Evolutionary conservation across 2,797 vertebrate genomes (phyloP).

Genomic region (Glossophaga mutica): DNA sequence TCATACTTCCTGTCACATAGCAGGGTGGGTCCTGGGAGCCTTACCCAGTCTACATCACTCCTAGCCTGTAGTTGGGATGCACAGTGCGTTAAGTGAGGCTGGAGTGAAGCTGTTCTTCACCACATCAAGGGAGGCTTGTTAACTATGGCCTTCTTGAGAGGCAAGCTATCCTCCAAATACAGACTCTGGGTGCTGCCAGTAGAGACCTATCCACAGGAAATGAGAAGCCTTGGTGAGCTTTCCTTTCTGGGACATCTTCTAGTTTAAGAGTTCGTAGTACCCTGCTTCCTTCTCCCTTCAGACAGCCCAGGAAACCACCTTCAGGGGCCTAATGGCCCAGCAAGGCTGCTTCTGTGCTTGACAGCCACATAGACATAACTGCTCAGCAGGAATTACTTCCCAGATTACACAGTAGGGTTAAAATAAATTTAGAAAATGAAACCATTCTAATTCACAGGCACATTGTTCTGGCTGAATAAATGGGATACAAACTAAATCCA

Average conservation of each 20-base stretch:
- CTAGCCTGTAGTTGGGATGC: background rate
- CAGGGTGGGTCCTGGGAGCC: background rate
- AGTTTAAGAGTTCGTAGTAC: background rate
- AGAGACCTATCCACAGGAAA: background rate
- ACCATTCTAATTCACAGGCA: background rate
- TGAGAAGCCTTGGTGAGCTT: background rate
- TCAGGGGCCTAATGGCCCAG: background rate
- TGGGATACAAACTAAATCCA: background rate
- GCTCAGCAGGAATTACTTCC: background rate
- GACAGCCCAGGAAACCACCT: background rate
- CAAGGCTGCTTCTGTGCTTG: background rate
- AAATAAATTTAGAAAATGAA: conserved; percentile 42
- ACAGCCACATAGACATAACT: background rate
- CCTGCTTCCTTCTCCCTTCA: background rate
- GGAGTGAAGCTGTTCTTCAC: background rate
- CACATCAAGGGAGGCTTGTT: background rate
- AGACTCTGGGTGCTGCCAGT: background rate
- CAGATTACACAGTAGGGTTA: background rate
- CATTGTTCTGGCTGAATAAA: background rate
- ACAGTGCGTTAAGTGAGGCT: background rate
- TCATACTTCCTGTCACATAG: background rate
- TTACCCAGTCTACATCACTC: background rate
- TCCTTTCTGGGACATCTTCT: background rate
- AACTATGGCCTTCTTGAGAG: background rate
- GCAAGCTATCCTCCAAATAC: background rate